These are phyloP conservation scores for Dasyurus viverrinus DNA, from an alignment of 2,113 vertebrate species.

Conservation along the genomic window DNA sequence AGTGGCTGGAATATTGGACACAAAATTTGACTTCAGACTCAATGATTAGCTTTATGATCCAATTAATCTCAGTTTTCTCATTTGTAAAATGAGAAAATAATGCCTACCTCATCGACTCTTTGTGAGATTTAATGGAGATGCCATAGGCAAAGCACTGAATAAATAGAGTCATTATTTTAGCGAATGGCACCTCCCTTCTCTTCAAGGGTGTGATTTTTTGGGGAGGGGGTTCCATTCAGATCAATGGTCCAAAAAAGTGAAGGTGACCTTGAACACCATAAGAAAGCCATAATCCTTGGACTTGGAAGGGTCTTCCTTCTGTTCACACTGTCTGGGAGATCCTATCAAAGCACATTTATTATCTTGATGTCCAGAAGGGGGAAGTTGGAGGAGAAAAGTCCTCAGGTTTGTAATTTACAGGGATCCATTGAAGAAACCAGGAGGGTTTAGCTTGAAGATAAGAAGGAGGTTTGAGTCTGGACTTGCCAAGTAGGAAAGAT, in stretches of 20 bases:
- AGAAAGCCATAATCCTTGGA: background rate
- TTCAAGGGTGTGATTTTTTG: background rate
- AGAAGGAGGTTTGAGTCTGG: background rate
- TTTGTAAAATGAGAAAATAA: background rate
- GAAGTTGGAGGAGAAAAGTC: background rate
- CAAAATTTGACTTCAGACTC: too few relatives aligned
- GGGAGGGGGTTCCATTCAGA: background rate
- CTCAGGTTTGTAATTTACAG: background rate
- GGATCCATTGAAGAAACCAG: background rate
- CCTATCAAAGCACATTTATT: background rate
- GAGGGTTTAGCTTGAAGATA: background rate
- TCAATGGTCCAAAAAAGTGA: background rate
- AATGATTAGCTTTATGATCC: too few relatives aligned
- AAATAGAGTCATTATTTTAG: background rate
- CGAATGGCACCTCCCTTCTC: background rate
- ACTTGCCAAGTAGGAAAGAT: fast-evolving
- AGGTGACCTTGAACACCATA: background rate
- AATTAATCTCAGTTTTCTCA: background rate
- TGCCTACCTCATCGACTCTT: background rate
- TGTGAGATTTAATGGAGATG: background rate
- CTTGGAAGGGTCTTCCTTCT: background rate
- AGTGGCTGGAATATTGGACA: background rate
- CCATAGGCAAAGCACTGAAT: background rate
- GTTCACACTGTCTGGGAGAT: background rate
- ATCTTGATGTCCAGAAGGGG: background rate